phyloP scores from a whole-genome alignment of 2,113 vertebrate genomes.

The Irena cyanogastra region DNA sequence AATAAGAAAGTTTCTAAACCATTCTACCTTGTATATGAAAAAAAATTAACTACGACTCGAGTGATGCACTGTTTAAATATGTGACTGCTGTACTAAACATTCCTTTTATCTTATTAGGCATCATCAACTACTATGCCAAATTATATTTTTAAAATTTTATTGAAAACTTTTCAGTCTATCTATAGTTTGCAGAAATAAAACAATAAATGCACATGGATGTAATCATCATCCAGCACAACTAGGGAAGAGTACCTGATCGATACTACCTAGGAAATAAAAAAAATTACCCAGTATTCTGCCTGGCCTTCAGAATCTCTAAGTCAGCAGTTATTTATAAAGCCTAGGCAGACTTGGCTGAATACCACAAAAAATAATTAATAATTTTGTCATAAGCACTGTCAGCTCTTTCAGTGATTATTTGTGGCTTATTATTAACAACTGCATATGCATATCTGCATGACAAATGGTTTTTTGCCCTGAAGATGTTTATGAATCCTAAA shows the following conservation, averaged over 20 bases:
- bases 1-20: neutral
- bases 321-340: neutral
- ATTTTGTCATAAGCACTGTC: neutral
- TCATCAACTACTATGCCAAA: neutral
- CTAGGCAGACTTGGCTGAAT: neutral
- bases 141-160: neutral
- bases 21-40: neutral
- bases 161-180: neutral
- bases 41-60: neutral
- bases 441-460: neutral
- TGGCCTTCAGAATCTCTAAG: neutral
- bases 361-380: neutral
- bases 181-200: neutral
- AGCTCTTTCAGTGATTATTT: neutral
- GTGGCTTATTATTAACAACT: neutral
- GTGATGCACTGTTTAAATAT: neutral
- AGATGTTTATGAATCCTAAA: constrained; percentile 9
- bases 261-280: neutral
- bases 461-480: neutral
- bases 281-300: neutral
- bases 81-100: neutral
- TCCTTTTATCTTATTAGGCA: neutral
- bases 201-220: neutral
- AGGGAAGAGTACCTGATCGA: neutral
- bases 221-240: neutral